phyloP scores from a whole-genome alignment of 2,797 vertebrate genomes.

The Sarcoramphus papa region DNA sequence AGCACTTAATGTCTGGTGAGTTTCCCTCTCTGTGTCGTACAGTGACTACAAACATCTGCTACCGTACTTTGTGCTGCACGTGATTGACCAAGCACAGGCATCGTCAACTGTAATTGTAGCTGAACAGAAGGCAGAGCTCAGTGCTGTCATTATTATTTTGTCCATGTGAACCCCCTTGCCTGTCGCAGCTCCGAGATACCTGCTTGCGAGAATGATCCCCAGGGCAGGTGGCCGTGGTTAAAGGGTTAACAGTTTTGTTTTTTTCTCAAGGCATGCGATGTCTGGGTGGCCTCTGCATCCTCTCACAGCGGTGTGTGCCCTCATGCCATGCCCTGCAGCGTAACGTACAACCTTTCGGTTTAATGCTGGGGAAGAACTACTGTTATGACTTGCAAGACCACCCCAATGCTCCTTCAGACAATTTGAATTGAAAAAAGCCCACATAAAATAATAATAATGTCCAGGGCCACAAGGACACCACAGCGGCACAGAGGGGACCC shows the following conservation, averaged over 20 bases:
- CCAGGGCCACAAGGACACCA: not conserved
- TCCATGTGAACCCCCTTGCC: not conserved
- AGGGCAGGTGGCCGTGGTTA: not conserved
- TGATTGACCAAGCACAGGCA: not conserved
- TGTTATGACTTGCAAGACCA: not conserved
- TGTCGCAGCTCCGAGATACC: not conserved
- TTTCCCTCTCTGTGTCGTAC: not conserved
- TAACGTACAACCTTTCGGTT: not conserved
- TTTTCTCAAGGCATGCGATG: not conserved
- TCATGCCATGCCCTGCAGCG: not conserved
- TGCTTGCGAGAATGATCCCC: not conserved
- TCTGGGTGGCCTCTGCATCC: not conserved
- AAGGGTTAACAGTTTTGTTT: not conserved
- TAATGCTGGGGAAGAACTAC: not conserved
- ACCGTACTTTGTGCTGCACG: not conserved
- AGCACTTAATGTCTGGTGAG: not conserved
- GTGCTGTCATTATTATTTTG: not conserved
- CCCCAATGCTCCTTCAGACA: not conserved
- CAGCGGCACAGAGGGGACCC: not conserved
- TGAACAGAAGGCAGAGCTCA: not conserved
- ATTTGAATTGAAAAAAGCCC: not conserved
- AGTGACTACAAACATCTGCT: not conserved
- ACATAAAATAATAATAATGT: not conserved
- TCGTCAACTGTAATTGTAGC: not conserved
- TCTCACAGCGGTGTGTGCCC: not conserved